Conservation (phyloP, 2,888 invertebrate genomes). For the Trissonchulus latispiculum region DNA sequence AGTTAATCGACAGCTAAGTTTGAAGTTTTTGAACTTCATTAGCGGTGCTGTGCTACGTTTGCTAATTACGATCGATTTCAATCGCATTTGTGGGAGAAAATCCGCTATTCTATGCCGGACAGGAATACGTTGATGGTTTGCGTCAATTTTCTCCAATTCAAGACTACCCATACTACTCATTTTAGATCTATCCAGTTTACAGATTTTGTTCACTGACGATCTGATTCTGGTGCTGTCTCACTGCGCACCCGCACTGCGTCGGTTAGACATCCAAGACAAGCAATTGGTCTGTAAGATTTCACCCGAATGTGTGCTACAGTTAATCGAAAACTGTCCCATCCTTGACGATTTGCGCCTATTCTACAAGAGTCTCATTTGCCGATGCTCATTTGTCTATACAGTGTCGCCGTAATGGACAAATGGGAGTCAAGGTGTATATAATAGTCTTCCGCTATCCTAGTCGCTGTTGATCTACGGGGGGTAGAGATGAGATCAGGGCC, state of each 20-base stretch:
- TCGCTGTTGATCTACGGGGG: too few relatives aligned
- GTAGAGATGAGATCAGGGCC: too few relatives aligned
- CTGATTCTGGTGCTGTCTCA: slow-evolving; percentile 37
- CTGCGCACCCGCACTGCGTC: slow-evolving; percentile 36
- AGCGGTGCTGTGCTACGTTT: slow-evolving; percentile 24
- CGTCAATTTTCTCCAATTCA: background rate
- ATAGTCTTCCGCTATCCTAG: too few relatives aligned
- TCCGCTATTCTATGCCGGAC: slow-evolving; percentile 44
- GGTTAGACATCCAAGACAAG: slow-evolving; percentile 42
- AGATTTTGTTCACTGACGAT: slow-evolving; percentile 37
- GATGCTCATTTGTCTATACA: slow-evolving; percentile 37
- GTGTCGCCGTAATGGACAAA: slow-evolving; percentile 42
- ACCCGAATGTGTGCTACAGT: slow-evolving; percentile 34
- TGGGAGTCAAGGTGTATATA: too few relatives aligned
- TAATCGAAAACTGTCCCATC: slow-evolving; percentile 37
- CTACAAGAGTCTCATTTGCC: slow-evolving; percentile 34
- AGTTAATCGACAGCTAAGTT: slow-evolving; percentile 37
- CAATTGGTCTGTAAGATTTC: slow-evolving; percentile 40
- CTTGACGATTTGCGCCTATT: slow-evolving; percentile 37
- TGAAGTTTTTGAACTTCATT: slow-evolving; percentile 32
- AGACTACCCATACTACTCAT: slow-evolving; percentile 12
- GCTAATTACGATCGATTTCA: too few relatives aligned
- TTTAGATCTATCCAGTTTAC: slow-evolving; percentile 40
- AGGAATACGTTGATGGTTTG: slow-evolving; percentile 36
- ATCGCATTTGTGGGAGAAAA: slow-evolving; percentile 39